A percentile compares a stretch with the other conserved stretches of the same genome.
These are phyloP conservation scores for Oxycera nigricornis DNA, from an alignment of 2,888 invertebrate species.

Conservation along the genomic window DNA sequence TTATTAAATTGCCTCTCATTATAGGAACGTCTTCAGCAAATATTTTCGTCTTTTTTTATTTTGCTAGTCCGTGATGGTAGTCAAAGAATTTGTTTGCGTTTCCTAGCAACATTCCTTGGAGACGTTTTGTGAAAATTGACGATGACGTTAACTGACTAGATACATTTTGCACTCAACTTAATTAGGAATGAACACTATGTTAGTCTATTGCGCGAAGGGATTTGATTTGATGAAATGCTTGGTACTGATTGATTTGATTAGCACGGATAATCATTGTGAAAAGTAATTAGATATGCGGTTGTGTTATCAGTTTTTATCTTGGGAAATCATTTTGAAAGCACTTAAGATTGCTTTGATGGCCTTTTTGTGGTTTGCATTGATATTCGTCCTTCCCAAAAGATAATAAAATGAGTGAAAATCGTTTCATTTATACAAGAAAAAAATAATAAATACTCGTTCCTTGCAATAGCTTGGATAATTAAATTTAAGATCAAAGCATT, in stretches of 20 bases:
- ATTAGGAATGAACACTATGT: conserved; percentile 11
- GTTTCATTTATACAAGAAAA: too few relatives aligned
- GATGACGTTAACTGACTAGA: background rate
- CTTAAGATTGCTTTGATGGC: too few relatives aligned
- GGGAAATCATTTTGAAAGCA: too few relatives aligned
- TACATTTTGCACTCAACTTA: conserved; percentile 18
- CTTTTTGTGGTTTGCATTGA: too few relatives aligned
- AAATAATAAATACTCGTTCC: too few relatives aligned
- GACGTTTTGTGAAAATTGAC: background rate
- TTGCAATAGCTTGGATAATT: too few relatives aligned
- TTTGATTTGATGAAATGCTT: conserved; percentile 7
- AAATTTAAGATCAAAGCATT: too few relatives aligned
- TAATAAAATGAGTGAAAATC: too few relatives aligned
- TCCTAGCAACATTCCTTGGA: background rate
- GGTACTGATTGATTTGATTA: too few relatives aligned
- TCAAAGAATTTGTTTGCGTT: background rate
- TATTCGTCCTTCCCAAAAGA: too few relatives aligned
- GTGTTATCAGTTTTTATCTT: too few relatives aligned
- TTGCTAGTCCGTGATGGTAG: background rate
- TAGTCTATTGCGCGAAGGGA: background rate
- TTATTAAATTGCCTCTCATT: conserved; percentile 32
- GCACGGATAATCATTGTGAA: background rate
- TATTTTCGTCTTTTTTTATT: background rate
- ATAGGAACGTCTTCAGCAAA: conserved; percentile 10
- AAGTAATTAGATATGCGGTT: background rate